Evolutionary conservation across 2,113 vertebrate species (phyloP), one percentile per base, ranked within the genome.

Genomic region (Halichoerus grypus): DNA sequence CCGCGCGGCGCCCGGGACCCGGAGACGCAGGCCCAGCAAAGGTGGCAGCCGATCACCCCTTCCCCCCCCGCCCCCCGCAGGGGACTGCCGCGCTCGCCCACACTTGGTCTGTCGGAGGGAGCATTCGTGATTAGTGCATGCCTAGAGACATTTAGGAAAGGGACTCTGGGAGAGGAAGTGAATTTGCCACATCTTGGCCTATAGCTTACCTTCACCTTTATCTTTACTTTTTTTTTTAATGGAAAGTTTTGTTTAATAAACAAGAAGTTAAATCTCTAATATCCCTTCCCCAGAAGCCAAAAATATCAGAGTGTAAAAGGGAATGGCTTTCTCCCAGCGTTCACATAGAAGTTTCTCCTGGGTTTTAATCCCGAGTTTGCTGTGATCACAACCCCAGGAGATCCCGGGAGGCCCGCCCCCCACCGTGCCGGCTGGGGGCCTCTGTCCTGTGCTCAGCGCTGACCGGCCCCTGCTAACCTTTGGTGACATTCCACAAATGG

Each of bases 221-320:
- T 18, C 13, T 18, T 76, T 15, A 76, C 65, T 36, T 69, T 69
- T 69, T 69, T 67, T 53, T 42, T 61, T 36, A 55, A 28, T 72
- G 46, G 57, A 49, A 91, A 36, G 42, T 77, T 94, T 55, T 49
- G 26, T 94, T 96, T 79, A 46, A 39, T 46, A 90, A 94, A 57
- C 14, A 59, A 81, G 51, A 61, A 63, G 39, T 67, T 46, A 57
- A 67, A 57, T 77, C 49, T 93, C 82, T 84, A 53, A 63, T 84
- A 39, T 36, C 33, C 31, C 21, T 61, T 92, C 24, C 67, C 28
- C 28, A 74, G 84, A 86, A 55, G n/a, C 86, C 72, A n/a, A 13
- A 57, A 57, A 39, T 55, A 31, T 55, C 28, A 76, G 72, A 53
- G 22, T 69, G 51, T 79, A 71, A 57, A 88, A 65, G 55, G 2